Percentiles rank a stretch among this genome's conserved stretches.
phyloP scores from a whole-genome alignment of 1,140 invertebrate species.

The Drusus annulatus region DNA sequence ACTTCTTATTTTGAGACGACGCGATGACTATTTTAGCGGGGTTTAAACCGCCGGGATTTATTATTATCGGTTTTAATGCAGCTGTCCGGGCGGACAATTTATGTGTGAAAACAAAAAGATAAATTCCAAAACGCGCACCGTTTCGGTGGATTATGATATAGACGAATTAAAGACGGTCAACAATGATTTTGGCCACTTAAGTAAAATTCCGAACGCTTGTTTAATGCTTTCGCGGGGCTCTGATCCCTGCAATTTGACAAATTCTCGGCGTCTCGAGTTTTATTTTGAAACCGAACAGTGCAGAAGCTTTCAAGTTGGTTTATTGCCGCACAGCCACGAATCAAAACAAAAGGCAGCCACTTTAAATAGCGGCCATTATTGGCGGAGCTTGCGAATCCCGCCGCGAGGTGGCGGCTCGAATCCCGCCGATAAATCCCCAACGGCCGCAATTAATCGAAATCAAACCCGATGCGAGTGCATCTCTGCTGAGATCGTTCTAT shows the following conservation, averaged over 20 bases:
- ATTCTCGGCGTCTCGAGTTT: conserved; percentile 21
- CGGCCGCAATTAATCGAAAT: conserved; percentile 45
- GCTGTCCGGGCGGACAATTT: conserved; percentile 15
- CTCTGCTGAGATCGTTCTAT: conserved; percentile 34
- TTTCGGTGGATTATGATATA: not conserved
- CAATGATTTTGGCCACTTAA: conserved; percentile 9
- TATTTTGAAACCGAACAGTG: conserved; percentile 30
- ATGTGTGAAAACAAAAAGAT: conserved; percentile 29
- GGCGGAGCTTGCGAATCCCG: conserved; percentile 9
- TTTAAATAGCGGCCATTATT: conserved; percentile 38
- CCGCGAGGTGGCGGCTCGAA: conserved; percentile 20
- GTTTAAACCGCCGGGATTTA: conserved; percentile 19
- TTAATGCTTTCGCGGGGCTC: not conserved
- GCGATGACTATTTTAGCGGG: conserved; percentile 34
- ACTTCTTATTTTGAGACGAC: conserved; percentile 24
- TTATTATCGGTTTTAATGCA: conserved; percentile 40
- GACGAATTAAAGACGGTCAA: not conserved
- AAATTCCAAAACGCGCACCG: not conserved
- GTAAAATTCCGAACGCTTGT: conserved; percentile 2
- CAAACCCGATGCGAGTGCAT: conserved; percentile 42
- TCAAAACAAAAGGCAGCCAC: conserved; percentile 35
- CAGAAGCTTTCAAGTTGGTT: conserved; percentile 29
- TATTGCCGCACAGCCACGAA: conserved; percentile 33
- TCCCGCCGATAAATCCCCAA: conserved; percentile 39
- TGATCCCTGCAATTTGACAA: conserved; percentile 32